phyloP scores from a whole-genome alignment of 2,113 vertebrate species.

The Pachypanchax playfairii region DNA sequence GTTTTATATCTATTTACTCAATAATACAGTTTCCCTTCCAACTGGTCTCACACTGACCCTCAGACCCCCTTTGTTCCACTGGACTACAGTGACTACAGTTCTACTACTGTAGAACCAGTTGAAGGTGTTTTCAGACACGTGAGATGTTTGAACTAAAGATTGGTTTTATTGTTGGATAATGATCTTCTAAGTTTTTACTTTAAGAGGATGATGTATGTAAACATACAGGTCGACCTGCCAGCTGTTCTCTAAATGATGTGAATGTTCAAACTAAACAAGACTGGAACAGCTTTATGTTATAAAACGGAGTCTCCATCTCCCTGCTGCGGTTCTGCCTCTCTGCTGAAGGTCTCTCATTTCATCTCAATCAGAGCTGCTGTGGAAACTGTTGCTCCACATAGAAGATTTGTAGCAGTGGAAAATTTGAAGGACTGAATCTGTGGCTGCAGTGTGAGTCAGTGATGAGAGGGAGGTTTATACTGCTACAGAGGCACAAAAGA shows the following conservation, averaged over 20 bases:
- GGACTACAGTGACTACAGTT: no score
- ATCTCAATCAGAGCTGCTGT: constrained; percentile 46
- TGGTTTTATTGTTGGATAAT: no score
- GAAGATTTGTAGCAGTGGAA: constrained; percentile 65
- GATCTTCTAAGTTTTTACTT: no score
- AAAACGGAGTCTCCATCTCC: constrained; percentile 2
- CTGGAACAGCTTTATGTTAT: neutral
- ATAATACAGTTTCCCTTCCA: constrained; percentile 42
- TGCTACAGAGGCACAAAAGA: constrained; percentile 8
- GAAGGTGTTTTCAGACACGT: no score
- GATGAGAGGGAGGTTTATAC: constrained; percentile 22
- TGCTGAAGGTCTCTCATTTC: constrained; percentile 61
- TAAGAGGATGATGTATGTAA: no score
- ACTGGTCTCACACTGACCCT: constrained; percentile 56
- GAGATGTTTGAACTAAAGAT: no score
- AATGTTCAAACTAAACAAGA: neutral
- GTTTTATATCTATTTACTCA: constrained; percentile 56
- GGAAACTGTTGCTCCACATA: constrained; percentile 61
- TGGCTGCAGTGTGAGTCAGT: constrained; percentile 42
- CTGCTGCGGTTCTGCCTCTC: constrained; percentile 22
- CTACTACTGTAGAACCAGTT: neutral
- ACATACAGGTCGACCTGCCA: no score
- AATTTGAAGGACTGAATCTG: constrained; percentile 52
- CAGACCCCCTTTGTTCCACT: constrained; percentile 43
- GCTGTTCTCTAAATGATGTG: neutral